These are phyloP conservation scores for Drosophila persimilis DNA, from an alignment of 1,140 invertebrate species.

Conservation along the genomic window DNA sequence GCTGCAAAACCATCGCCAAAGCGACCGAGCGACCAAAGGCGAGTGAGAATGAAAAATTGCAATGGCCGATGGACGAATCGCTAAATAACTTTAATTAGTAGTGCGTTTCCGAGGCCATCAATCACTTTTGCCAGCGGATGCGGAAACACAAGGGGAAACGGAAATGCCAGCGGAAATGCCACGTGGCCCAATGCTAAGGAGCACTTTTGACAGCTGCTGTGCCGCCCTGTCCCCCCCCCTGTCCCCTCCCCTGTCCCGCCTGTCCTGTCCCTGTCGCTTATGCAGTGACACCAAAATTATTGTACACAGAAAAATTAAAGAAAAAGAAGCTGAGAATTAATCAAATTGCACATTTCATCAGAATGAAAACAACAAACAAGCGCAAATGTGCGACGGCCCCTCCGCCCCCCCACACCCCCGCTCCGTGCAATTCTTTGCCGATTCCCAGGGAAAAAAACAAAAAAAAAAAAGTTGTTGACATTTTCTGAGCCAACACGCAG, in stretches of 20 bases:
- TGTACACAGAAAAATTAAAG: slow-evolving; percentile 11
- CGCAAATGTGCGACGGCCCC: slow-evolving; percentile 35
- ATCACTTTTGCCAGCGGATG: slow-evolving; percentile 45
- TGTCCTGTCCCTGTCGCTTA: slow-evolving; percentile 21
- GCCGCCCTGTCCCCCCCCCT: no score
- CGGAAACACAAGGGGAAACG: slow-evolving; percentile 44
- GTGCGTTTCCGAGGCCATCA: slow-evolving; percentile 62
- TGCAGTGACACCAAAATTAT: slow-evolving; percentile 27
- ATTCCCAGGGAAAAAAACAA: neutral
- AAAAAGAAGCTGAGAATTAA: slow-evolving; percentile 30
- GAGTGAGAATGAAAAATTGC: slow-evolving; percentile 62
- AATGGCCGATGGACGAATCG: slow-evolving; percentile 42
- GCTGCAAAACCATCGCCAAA: neutral
- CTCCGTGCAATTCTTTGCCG: no score
- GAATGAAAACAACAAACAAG: slow-evolving; percentile 42
- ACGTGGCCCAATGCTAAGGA: slow-evolving; percentile 53
- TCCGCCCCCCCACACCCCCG: neutral
- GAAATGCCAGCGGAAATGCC: slow-evolving; percentile 46
- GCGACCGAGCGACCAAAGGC: slow-evolving; percentile 9
- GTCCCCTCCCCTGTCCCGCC: neutral
- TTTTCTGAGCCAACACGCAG: slow-evolving; percentile 76
- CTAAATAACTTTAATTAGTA: slow-evolving; percentile 80
- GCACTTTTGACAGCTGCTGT: slow-evolving; percentile 52
- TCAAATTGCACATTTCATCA: slow-evolving; percentile 61
- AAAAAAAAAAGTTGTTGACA: slow-evolving; percentile 73